A percentile compares a stretch with the other conserved stretches of the same genome.
phyloP scores from a whole-genome alignment of 2,797 vertebrate species.

The Champsocephalus gunnari region DNA sequence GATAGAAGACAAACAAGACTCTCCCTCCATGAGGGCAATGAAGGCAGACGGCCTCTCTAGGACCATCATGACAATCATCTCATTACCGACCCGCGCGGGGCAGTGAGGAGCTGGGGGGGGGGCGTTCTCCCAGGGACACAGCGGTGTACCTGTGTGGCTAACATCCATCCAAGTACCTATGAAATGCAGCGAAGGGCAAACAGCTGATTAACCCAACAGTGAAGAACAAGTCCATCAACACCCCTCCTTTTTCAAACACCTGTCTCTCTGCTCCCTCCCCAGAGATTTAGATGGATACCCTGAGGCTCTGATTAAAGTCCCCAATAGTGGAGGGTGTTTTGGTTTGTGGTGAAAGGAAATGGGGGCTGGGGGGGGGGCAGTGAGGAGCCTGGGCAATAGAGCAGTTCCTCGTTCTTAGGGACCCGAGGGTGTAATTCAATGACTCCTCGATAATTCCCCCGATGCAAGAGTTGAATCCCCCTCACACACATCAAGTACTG shows the following conservation, averaged over 20 bases:
- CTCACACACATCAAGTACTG: conserved; percentile 55
- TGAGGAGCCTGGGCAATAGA: conserved; percentile 26
- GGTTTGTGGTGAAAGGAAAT: conserved; percentile 44
- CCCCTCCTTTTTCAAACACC: conserved; percentile 23
- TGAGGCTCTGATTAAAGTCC: conserved; percentile 71
- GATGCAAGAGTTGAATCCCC: conserved; percentile 65
- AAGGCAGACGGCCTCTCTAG: conserved; percentile 70
- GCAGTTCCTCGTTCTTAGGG: conserved; percentile 55
- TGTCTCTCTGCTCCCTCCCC: conserved; percentile 39
- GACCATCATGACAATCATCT: conserved; percentile 78
- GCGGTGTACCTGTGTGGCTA: conserved; percentile 57
- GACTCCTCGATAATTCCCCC: conserved; percentile 78
- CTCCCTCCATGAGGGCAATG: conserved; percentile 69
- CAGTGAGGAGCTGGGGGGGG: conserved; percentile 59
- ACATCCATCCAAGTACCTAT: conserved; percentile 60
- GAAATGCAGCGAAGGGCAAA: conserved; percentile 67
- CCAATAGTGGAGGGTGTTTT: conserved; percentile 48
- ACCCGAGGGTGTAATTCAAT: conserved; percentile 75
- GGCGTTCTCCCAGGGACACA: conserved; percentile 19
- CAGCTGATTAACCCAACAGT: conserved; percentile 70
- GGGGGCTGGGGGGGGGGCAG: conserved; percentile 8
- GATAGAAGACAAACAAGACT: conserved; percentile 78
- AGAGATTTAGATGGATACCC: conserved; percentile 63
- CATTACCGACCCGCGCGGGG: conserved; percentile 73
- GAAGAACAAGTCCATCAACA: conserved; percentile 51